Conservation (phyloP, 2,888 invertebrate genomes). For the Eilema sororculum region DNA sequence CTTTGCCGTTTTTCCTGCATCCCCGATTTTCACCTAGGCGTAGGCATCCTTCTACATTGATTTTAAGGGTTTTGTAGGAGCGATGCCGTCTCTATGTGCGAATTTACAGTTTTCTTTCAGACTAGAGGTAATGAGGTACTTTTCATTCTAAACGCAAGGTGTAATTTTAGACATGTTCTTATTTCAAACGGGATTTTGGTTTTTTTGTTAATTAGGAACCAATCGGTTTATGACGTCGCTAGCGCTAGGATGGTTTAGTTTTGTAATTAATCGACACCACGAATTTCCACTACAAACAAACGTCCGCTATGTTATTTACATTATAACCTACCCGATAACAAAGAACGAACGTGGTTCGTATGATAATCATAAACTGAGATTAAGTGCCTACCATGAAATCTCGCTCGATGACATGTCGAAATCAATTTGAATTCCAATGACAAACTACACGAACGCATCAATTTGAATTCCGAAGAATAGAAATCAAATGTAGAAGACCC, state of each 20-base stretch:
- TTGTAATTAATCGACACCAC: slow-evolving; percentile 12
- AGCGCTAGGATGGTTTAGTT: neutral
- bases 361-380: slow-evolving; percentile 64
- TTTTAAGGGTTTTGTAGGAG: no score
- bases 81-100: no score
- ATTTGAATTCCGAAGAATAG: slow-evolving; percentile 60
- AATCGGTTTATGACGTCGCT: no score
- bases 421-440: slow-evolving; percentile 64
- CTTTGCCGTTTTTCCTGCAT: no score
- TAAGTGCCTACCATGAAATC: slow-evolving; percentile 61
- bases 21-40: no score
- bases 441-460: slow-evolving; percentile 46
- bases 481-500: slow-evolving; percentile 58
- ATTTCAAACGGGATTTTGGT: no score
- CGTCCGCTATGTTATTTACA: slow-evolving; percentile 33
- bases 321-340: slow-evolving; percentile 43
- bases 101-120: no score
- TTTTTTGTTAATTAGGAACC: no score
- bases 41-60: no score
- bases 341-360: slow-evolving; percentile 58
- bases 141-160: no score
- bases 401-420: slow-evolving; percentile 61
- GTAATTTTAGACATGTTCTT: no score
- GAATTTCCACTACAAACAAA: slow-evolving; percentile 33
- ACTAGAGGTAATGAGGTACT: no score